Conservation (phyloP, 1,140 invertebrate species). For the Coelopa frigida region DNA sequence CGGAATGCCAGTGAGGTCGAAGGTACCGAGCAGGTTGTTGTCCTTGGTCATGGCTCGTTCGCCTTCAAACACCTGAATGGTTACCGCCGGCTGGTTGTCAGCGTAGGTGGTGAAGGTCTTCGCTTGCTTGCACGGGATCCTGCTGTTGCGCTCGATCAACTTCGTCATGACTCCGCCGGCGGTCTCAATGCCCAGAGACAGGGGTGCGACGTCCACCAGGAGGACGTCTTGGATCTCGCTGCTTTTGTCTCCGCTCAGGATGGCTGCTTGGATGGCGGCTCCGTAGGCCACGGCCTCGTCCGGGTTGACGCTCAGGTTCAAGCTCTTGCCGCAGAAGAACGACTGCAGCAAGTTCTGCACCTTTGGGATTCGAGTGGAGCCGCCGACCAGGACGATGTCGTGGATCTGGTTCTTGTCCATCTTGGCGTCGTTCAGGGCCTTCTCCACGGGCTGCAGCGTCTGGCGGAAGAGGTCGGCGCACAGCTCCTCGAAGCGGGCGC, state of each 20-base stretch:
- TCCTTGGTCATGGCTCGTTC: constrained; percentile 66
- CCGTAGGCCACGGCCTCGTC: constrained; percentile 69
- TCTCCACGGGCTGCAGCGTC: constrained; percentile 64
- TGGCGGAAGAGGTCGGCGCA: constrained; percentile 69
- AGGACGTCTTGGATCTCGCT: constrained; percentile 49
- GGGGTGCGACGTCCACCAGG: constrained; percentile 51
- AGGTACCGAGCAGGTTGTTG: constrained; percentile 69
- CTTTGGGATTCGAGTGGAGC: constrained; percentile 58
- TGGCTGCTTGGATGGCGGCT: constrained; percentile 67
- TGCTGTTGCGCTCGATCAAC: constrained; percentile 55
- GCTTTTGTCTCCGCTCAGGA: constrained; percentile 56
- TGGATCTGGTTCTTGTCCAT: constrained; percentile 60
- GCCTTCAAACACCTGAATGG: constrained; percentile 62
- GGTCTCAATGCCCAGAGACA: constrained; percentile 55
- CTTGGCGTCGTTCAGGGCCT: constrained; percentile 64
- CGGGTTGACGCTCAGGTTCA: constrained; percentile 67
- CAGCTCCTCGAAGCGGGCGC: constrained; percentile 78
- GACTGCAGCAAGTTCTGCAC: constrained; percentile 55
- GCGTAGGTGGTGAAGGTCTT: constrained; percentile 61
- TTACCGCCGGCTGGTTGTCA: constrained; percentile 65
- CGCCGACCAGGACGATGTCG: constrained; percentile 57
- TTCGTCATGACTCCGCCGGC: constrained; percentile 58
- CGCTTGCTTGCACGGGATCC: constrained; percentile 58
- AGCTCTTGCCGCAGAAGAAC: constrained; percentile 55
- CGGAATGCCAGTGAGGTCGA: constrained; percentile 71